phyloP scores from a whole-genome alignment of 2,113 vertebrate species.

The Siniperca chuatsi region DNA sequence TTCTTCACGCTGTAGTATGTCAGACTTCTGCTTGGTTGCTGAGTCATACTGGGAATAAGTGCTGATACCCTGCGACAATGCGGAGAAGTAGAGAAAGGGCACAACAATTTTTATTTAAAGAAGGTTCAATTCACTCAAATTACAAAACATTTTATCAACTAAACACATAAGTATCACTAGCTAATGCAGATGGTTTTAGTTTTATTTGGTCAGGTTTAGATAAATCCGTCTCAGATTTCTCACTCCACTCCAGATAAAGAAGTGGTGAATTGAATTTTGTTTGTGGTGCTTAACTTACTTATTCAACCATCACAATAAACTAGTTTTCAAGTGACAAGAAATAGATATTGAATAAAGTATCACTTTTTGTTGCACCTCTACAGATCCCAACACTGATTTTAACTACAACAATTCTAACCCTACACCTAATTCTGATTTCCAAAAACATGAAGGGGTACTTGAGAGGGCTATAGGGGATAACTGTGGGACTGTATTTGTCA shows the following conservation, averaged over 20 bases:
- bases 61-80: slow-evolving; percentile 80
- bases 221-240: background rate
- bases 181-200: background rate
- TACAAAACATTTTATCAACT: background rate
- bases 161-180: background rate
- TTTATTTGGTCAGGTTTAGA: background rate
- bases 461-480: background rate
- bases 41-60: slow-evolving; percentile 82
- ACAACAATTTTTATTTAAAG: background rate
- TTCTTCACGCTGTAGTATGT: slow-evolving; percentile 88
- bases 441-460: background rate
- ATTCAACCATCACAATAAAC: background rate
- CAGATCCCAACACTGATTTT: background rate
- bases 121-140: background rate
- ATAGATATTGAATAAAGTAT: background rate
- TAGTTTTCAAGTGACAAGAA: background rate
- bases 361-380: background rate
- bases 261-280: background rate
- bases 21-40: slow-evolving; percentile 85
- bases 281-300: background rate
- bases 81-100: background rate
- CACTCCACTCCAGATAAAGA: background rate
- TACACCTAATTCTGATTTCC: background rate
- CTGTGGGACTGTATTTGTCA: background rate
- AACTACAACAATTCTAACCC: background rate